These are phyloP conservation scores for Tychaedon coryphoeus DNA, from an alignment of 2,113 vertebrate species.

Conservation along the genomic window DNA sequence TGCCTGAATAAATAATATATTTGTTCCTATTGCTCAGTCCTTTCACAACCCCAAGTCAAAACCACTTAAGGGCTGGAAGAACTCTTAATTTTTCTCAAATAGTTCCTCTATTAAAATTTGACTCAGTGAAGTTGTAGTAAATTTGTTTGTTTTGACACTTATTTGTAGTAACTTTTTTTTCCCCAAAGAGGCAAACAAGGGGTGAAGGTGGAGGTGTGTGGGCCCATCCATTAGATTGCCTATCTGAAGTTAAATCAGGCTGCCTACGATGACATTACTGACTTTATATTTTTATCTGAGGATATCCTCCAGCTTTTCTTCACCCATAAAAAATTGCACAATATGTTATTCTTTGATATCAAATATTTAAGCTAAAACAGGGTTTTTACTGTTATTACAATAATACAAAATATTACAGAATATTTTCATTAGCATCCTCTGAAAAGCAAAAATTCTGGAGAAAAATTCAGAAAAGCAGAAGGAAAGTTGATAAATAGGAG, in stretches of 20 bases:
- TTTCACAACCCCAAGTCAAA: not conserved
- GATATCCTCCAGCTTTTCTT: not conserved
- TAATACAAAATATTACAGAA: too few relatives aligned
- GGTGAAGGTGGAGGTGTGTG: not conserved
- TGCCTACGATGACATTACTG: not conserved
- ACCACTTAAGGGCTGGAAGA: not conserved
- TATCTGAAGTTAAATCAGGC: not conserved
- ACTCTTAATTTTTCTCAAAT: not conserved
- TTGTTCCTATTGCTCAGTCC: not conserved
- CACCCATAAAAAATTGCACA: not conserved
- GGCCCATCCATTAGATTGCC: not conserved
- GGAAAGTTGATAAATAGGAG: conserved; percentile 6
- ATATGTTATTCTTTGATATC: not conserved
- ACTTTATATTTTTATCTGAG: not conserved
- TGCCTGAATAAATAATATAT: not conserved
- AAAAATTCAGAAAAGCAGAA: conserved; percentile 1
- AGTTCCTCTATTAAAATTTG: not conserved
- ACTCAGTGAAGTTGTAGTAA: not conserved
- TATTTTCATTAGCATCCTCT: not conserved
- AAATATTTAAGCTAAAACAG: not conserved
- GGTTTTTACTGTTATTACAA: not conserved
- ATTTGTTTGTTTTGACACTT: not conserved
- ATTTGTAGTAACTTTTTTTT: not conserved
- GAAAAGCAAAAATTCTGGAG: not conserved
- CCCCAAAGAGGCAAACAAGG: not conserved